Evolutionary conservation across 2,113 vertebrate genomes (phyloP).

Genomic region (Genyomyrus donnyi): DNA sequence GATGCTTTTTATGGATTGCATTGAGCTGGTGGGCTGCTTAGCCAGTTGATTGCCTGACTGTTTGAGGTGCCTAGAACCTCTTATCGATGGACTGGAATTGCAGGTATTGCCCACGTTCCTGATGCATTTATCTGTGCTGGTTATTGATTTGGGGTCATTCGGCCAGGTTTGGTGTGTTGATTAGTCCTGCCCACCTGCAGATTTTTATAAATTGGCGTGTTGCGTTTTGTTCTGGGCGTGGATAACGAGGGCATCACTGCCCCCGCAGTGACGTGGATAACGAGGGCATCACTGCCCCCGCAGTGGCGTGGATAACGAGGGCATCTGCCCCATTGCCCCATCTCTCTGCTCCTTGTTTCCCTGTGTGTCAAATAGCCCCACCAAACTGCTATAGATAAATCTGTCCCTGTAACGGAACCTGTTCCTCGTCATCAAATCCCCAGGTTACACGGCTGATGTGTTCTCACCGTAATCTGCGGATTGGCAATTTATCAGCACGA

Average conservation of each 20-base stretch:
- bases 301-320: neutral
- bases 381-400: neutral
- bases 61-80: neutral
- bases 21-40: neutral
- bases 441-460: neutral
- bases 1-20: neutral
- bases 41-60: neutral
- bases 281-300: neutral
- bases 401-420: neutral
- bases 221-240: neutral
- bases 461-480: neutral
- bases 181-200: neutral
- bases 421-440: neutral
- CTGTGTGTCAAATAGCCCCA: neutral
- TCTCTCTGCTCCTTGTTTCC: neutral
- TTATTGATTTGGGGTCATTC: neutral
- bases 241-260: neutral
- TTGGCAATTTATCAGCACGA: neutral
- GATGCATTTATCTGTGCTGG: neutral
- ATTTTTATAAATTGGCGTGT: neutral
- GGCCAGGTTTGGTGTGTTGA: neutral
- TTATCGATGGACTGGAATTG: neutral
- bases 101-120: neutral
- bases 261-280: neutral
- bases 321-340: neutral